These are phyloP conservation scores for Mormoops blainvillei DNA, from an alignment of 2,113 vertebrate species.

Conservation along the genomic window DNA sequence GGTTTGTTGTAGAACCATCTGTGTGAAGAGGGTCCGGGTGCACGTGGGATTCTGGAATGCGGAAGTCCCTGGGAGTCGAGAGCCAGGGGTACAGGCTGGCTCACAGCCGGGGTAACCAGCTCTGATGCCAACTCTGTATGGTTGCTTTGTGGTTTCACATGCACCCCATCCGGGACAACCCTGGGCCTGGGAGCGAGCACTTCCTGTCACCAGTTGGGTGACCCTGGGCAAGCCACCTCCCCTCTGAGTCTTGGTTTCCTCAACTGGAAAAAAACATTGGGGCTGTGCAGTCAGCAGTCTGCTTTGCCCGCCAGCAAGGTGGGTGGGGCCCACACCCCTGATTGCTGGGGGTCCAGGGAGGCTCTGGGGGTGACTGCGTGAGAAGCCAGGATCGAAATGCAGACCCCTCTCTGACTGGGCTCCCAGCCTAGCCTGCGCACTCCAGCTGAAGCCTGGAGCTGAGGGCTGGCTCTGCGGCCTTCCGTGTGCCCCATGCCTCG, in stretches of 20 bases:
- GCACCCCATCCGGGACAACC: too few species aligned
- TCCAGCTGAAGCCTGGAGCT: neutral
- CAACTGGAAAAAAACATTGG: rapidly evolving
- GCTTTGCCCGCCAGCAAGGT: too few species aligned
- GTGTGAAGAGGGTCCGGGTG: rapidly evolving
- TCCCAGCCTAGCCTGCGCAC: neutral
- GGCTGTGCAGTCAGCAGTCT: neutral
- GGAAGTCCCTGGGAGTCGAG: neutral
- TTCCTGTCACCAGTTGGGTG: neutral
- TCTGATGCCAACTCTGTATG: too few species aligned
- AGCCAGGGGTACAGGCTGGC: neutral
- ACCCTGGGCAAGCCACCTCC: neutral
- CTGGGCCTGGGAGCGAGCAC: neutral
- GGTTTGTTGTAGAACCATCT: rapidly evolving
- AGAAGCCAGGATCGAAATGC: too few species aligned
- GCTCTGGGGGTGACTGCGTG: neutral
- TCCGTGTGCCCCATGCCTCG: neutral
- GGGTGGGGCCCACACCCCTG: neutral
- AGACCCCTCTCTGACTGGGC: neutral
- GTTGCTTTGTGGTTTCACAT: rapidly evolving
- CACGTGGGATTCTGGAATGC: rapidly evolving
- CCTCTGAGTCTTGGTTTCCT: neutral
- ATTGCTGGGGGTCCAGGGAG: neutral
- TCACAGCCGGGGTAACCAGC: neutral
- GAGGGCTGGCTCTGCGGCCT: too few species aligned